Conservation (phyloP, 1,140 invertebrate genomes). For the Drosophila watanabei region DNA sequence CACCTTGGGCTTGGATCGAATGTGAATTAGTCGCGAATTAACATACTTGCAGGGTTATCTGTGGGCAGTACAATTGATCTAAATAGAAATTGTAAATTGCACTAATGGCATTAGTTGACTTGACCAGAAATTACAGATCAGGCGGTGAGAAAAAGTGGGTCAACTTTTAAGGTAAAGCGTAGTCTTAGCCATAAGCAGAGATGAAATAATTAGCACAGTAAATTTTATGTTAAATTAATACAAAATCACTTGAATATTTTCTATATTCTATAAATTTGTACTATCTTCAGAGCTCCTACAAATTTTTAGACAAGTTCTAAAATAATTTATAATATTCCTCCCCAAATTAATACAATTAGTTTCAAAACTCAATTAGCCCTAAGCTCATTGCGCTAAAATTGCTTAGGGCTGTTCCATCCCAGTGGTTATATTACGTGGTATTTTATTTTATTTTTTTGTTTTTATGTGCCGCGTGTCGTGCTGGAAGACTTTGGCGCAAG, state of each 20-base stretch:
- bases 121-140: conserved; percentile 21
- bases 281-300: background rate
- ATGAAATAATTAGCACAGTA: background rate
- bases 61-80: conserved; percentile 35
- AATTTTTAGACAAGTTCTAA: background rate
- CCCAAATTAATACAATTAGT: conserved; percentile 57
- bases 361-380: conserved; percentile 75
- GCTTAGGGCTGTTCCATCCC: conserved; percentile 41
- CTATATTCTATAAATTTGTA: background rate
- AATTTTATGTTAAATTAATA: background rate
- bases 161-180: conserved; percentile 23
- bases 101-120: conserved; percentile 36
- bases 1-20: conserved; percentile 37
- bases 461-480: conserved; percentile 5
- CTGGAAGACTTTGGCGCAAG: conserved; percentile 30
- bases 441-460: conserved; percentile 7
- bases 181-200: no score
- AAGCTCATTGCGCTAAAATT: conserved; percentile 61
- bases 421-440: conserved; percentile 42
- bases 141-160: conserved; percentile 5
- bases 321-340: background rate
- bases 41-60: conserved; percentile 45
- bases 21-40: conserved; percentile 41
- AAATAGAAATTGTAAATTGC: conserved; percentile 22
- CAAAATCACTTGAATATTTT: background rate